Evolutionary conservation across 1,140 invertebrate species (phyloP).

Genomic region (Neuroterus valhalla): DNA sequence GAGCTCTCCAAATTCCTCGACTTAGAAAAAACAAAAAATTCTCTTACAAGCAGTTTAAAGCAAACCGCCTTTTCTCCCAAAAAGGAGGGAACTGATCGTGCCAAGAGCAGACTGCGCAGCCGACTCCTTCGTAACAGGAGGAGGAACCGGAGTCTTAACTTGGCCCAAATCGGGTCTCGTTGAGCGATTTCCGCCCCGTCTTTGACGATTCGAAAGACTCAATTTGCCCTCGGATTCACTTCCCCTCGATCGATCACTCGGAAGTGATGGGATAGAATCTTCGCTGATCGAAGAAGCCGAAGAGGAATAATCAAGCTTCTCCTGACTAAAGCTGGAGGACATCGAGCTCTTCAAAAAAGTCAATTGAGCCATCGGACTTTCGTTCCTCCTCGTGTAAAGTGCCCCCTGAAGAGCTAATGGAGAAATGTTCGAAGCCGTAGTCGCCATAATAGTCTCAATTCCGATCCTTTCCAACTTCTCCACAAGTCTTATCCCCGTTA

Average conservation of each 20-base stretch:
- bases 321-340: constrained; percentile 67
- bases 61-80: constrained; percentile 88
- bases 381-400: constrained; percentile 75
- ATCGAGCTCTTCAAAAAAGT: constrained; percentile 80
- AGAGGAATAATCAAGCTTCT: constrained; percentile 61
- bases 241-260: constrained; percentile 27
- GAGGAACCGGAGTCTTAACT: constrained; percentile 66
- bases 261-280: constrained; percentile 38
- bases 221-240: neutral
- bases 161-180: constrained; percentile 79
- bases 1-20: no score
- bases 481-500: constrained; percentile 77
- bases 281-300: constrained; percentile 62
- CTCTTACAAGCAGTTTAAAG: constrained; percentile 73
- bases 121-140: constrained; percentile 70
- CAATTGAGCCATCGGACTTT: constrained; percentile 84
- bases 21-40: no score
- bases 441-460: constrained; percentile 80
- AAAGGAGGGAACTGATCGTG: constrained; percentile 86
- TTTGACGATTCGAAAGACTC: constrained; percentile 58
- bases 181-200: constrained; percentile 67
- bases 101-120: constrained; percentile 80
- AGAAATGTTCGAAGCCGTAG: constrained; percentile 69
- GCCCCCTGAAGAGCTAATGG: constrained; percentile 77
- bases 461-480: constrained; percentile 83